Evolutionary conservation across 2,113 vertebrate species (phyloP).

Genomic region (Oncorhynchus clarkii): DNA sequence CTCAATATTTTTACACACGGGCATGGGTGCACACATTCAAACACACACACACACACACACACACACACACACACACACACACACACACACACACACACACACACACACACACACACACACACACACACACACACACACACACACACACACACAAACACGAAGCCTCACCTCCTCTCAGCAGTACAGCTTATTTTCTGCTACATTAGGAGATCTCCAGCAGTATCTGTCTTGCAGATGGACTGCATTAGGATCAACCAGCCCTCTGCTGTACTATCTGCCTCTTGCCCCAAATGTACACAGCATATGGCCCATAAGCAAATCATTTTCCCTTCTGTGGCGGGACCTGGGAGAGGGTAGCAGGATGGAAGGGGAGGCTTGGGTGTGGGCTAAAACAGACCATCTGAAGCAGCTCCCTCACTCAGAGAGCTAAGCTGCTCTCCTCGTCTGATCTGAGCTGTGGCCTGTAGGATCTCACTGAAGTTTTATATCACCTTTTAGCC

Average conservation of each 20-base stretch:
- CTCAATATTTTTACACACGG: background rate
- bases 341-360: background rate
- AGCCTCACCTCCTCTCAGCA: background rate
- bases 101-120: slow-evolving; percentile 1
- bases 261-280: slow-evolving; percentile 17
- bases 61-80: background rate
- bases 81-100: background rate
- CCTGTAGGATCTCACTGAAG: no score
- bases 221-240: slow-evolving; percentile 41
- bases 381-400: background rate
- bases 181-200: slow-evolving; percentile 39
- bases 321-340: slow-evolving; percentile 17
- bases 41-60: background rate
- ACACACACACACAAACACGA: background rate
- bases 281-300: slow-evolving; percentile 22
- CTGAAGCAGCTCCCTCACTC: background rate
- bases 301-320: slow-evolving; percentile 24
- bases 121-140: slow-evolving; percentile 3
- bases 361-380: background rate
- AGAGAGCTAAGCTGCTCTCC: background rate
- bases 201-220: slow-evolving; percentile 25
- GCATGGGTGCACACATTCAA: background rate
- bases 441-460: background rate
- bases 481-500: background rate
- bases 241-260: slow-evolving; percentile 36